A percentile compares a stretch with the other conserved stretches of the same genome.
These are phyloP conservation scores for Tetramorium bicarinatum DNA, from an alignment of 2,888 invertebrate genomes.

Conservation along the genomic window DNA sequence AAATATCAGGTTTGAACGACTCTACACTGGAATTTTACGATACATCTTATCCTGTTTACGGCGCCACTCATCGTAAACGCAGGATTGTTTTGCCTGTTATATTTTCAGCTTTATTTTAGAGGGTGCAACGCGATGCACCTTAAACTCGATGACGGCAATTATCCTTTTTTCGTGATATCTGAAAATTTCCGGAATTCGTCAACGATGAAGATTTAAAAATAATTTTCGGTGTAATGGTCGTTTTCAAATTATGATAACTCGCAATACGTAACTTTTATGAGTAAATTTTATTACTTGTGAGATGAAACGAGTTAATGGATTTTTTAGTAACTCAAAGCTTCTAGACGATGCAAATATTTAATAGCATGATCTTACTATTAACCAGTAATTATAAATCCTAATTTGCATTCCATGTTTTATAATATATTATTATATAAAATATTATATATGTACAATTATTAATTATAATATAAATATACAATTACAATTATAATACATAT, in stretches of 20 bases:
- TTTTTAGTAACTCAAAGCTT: slow-evolving; percentile 7
- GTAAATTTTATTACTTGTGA: neutral
- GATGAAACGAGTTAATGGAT: neutral
- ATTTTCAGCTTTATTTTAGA: slow-evolving; percentile 46
- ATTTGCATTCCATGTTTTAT: neutral
- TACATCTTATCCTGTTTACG: slow-evolving; percentile 51
- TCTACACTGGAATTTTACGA: slow-evolving; percentile 47
- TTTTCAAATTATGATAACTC: neutral
- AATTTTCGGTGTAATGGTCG: neutral
- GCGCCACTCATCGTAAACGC: slow-evolving; percentile 46
- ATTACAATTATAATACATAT: neutral
- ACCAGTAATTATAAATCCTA: neutral
- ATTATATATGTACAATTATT: too few relatives aligned
- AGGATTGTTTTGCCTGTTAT: slow-evolving; percentile 41
- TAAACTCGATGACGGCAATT: neutral
- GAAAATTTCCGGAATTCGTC: neutral
- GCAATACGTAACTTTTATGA: neutral
- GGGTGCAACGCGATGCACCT: neutral
- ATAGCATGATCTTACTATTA: neutral
- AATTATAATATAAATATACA: too few relatives aligned
- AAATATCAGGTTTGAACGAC: slow-evolving; percentile 46
- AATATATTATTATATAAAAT: neutral
- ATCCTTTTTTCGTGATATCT: neutral
- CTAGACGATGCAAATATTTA: neutral
- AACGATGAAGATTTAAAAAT: neutral